Conservation (phyloP, 2,113 vertebrate species). For the Dascyllus trimaculatus region DNA sequence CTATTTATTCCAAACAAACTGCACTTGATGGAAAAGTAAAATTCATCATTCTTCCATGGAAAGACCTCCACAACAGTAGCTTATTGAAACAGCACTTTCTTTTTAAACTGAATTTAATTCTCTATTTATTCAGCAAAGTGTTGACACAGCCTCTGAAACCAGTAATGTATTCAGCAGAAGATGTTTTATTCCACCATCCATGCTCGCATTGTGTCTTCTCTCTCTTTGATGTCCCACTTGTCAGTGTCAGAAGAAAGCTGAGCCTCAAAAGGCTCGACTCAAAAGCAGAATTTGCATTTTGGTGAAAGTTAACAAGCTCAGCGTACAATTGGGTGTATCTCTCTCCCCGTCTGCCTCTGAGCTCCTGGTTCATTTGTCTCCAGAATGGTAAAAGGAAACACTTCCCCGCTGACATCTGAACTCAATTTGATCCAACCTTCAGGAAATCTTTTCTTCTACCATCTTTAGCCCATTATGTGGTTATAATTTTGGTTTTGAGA, state of each 20-base stretch:
- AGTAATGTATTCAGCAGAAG: conserved; percentile 20
- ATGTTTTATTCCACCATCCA: background rate
- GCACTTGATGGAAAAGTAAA: conserved; percentile 34
- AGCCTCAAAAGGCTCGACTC: conserved; percentile 23
- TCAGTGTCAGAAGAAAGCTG: conserved; percentile 8
- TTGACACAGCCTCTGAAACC: conserved; percentile 11
- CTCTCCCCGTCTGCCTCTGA: background rate
- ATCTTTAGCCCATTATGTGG: conserved; percentile 41
- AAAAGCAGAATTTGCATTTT: conserved; percentile 51
- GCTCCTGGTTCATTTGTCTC: conserved; percentile 27
- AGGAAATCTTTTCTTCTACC: background rate
- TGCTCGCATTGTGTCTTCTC: conserved; percentile 1
- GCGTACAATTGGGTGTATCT: conserved; percentile 25
- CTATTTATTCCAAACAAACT: conserved; percentile 39
- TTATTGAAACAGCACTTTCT: background rate
- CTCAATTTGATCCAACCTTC: conserved; percentile 28
- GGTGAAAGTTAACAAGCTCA: conserved; percentile 34
- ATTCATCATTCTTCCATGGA: conserved; percentile 8
- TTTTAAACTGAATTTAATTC: background rate
- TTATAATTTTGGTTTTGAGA: conserved; percentile 17
- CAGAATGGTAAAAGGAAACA: conserved; percentile 7
- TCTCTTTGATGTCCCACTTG: conserved; percentile 41
- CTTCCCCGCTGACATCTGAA: conserved; percentile 23
- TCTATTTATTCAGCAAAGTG: conserved; percentile 6
- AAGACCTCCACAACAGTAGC: background rate